Percentiles rank a stretch among this genome's conserved stretches.
Evolutionary conservation across 2,797 vertebrate genomes (phyloP).

Genomic region (Sebastes minor): DNA sequence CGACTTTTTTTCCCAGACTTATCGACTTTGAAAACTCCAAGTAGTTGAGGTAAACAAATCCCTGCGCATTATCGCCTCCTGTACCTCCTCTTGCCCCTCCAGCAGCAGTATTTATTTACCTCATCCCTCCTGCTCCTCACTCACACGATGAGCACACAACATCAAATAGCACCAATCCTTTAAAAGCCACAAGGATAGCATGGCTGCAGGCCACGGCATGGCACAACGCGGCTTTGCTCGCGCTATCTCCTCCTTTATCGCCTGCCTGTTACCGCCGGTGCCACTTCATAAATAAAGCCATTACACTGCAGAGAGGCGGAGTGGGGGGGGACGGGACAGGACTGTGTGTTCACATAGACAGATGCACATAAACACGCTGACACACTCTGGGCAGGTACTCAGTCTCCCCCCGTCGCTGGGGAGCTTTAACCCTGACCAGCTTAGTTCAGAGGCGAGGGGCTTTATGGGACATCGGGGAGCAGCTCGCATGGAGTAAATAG

Average conservation of each 20-base stretch:
- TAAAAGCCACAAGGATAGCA: conserved; percentile 42
- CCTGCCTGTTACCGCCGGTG: conserved; percentile 63
- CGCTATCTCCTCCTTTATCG: conserved; percentile 63
- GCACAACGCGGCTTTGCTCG: conserved; percentile 13
- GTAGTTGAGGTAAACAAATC: not conserved
- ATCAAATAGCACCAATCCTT: conserved; percentile 50
- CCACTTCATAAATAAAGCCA: conserved; percentile 78
- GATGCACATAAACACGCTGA: conserved; percentile 54
- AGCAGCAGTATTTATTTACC: conserved; percentile 13
- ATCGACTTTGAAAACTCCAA: not conserved
- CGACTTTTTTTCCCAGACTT: not conserved
- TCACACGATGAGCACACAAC: conserved; percentile 15
- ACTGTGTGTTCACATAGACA: conserved; percentile 26
- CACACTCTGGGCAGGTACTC: conserved; percentile 63
- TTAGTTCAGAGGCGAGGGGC: conserved; percentile 70
- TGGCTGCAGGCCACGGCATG: conserved; percentile 47
- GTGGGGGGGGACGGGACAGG: not conserved
- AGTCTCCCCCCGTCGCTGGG: conserved; percentile 59
- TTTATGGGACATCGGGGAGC: conserved; percentile 75
- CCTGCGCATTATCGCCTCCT: conserved; percentile 5
- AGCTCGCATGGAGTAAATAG: conserved; percentile 68
- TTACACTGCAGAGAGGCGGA: conserved; percentile 44
- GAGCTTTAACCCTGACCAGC: conserved; percentile 74
- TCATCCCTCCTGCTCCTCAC: conserved; percentile 1
- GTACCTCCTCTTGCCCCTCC: not conserved